A percentile compares a stretch with the other conserved stretches of the same genome.
These are phyloP conservation scores for Dunckerocampus dactyliophorus DNA, from an alignment of 2,113 vertebrate species.

Conservation along the genomic window DNA sequence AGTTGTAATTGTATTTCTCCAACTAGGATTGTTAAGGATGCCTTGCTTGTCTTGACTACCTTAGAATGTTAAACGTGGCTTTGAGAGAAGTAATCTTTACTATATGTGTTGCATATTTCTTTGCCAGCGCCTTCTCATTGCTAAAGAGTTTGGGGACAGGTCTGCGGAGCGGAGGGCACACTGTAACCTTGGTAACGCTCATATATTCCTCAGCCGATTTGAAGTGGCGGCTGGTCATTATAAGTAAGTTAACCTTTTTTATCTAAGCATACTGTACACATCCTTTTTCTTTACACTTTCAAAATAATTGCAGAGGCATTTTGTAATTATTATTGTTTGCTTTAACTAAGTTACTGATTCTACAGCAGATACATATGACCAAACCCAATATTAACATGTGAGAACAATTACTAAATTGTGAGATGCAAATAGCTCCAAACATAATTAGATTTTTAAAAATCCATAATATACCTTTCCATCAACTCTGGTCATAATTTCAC, in stretches of 20 bases:
- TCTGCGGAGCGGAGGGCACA: slow-evolving; percentile 94
- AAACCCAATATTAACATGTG: no score
- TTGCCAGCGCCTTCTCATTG: slow-evolving; percentile 87
- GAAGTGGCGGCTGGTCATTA: slow-evolving; percentile 91
- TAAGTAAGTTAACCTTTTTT: slow-evolving; percentile 76
- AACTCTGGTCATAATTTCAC: no score
- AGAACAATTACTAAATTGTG: no score
- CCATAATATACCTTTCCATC: no score
- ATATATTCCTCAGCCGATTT: slow-evolving; percentile 93
- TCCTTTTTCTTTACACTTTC: background rate
- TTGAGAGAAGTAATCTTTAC: slow-evolving; percentile 3
- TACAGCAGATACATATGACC: no score
- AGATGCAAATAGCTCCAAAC: no score
- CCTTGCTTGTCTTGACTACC: background rate
- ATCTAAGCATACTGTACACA: background rate
- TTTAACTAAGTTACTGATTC: background rate
- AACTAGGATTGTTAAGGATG: background rate
- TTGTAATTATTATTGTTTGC: no score
- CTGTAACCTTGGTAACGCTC: slow-evolving; percentile 94
- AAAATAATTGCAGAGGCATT: no score
- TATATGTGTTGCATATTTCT: slow-evolving; percentile 7
- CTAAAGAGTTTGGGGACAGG: slow-evolving; percentile 94
- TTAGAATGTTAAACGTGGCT: slow-evolving; percentile 7
- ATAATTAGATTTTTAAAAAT: no score
- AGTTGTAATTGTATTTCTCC: background rate